phyloP scores from a whole-genome alignment of 2,888 invertebrate species.

The Oxyscelio sp. region DNA sequence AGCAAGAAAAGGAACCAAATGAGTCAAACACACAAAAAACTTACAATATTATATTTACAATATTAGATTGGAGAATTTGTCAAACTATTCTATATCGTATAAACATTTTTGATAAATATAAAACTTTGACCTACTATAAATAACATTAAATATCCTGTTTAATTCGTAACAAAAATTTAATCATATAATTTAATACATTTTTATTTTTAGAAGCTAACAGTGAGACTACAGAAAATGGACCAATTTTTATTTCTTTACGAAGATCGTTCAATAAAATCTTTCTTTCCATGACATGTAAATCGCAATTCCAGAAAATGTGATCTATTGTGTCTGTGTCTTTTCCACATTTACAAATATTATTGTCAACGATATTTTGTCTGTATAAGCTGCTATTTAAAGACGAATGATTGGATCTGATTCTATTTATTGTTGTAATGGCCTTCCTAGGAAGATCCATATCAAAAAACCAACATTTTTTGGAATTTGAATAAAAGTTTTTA shows the following conservation, averaged over 20 bases:
- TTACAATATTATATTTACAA: too few species aligned
- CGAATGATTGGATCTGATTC: conserved; percentile 17
- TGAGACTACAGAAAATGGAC: not conserved
- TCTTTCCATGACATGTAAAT: not conserved
- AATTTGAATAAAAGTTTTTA: conserved; percentile 3
- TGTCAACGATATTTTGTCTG: conserved; percentile 5
- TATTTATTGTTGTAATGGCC: conserved; percentile 6
- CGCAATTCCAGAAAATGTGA: conserved; percentile 17
- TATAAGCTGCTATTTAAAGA: conserved; percentile 20
- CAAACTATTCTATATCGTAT: too few species aligned
- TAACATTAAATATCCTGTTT: too few species aligned
- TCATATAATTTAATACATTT: too few species aligned
- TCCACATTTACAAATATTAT: conserved; percentile 15
- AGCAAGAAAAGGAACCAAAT: too few species aligned
- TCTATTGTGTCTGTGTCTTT: not conserved
- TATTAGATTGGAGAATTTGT: too few species aligned
- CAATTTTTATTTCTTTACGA: not conserved
- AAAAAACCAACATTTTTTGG: conserved; percentile 13
- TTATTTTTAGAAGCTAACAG: too few species aligned
- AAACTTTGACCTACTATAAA: too few species aligned
- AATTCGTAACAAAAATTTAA: too few species aligned
- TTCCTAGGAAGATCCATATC: conserved; percentile 2
- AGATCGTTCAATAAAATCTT: not conserved
- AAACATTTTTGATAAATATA: too few species aligned
- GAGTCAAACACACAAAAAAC: too few species aligned